These are phyloP conservation scores for Melieria crassipennis DNA, from an alignment of 2,888 invertebrate species.

Conservation along the genomic window DNA sequence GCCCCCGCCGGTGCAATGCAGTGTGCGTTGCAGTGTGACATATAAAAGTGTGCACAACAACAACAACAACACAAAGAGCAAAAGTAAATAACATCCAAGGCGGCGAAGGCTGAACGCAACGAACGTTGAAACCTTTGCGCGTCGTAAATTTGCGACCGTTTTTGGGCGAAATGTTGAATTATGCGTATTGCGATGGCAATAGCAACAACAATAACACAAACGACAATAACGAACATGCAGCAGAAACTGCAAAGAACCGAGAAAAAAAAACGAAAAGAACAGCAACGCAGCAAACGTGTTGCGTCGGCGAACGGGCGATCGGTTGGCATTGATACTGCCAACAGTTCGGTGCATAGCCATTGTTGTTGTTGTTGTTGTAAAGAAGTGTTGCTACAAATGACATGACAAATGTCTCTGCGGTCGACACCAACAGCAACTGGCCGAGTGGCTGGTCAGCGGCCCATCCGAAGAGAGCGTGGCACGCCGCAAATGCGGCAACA, in stretches of 20 bases:
- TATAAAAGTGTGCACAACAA: constrained; percentile 12
- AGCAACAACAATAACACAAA: neutral
- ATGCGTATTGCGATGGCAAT: neutral
- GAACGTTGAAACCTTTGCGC: neutral
- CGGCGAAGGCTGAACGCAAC: too few species aligned
- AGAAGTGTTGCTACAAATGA: constrained; percentile 55
- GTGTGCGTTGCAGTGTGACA: constrained; percentile 16
- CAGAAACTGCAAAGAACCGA: neutral
- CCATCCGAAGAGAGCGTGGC: constrained; percentile 22
- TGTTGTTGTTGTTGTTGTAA: constrained; percentile 30
- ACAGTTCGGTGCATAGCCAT: neutral
- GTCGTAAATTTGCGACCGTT: neutral
- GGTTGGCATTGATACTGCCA: constrained; percentile 29
- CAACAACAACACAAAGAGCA: constrained; percentile 14
- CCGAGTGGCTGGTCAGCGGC: constrained; percentile 1
- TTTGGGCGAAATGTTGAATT: constrained; percentile 10
- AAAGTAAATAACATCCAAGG: neutral
- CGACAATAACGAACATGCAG: neutral
- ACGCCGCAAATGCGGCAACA: constrained; percentile 23
- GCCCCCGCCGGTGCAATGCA: constrained; percentile 32
- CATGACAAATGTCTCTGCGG: constrained; percentile 62
- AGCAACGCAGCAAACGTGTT: constrained; percentile 37
- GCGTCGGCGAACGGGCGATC: neutral
- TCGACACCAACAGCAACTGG: constrained; percentile 41
- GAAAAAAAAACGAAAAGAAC: constrained; percentile 45